A percentile compares a stretch with the other conserved stretches of the same genome.
phyloP scores from a whole-genome alignment of 92 coral and sea anemone genomes.

The Actinernus sp. region DNA sequence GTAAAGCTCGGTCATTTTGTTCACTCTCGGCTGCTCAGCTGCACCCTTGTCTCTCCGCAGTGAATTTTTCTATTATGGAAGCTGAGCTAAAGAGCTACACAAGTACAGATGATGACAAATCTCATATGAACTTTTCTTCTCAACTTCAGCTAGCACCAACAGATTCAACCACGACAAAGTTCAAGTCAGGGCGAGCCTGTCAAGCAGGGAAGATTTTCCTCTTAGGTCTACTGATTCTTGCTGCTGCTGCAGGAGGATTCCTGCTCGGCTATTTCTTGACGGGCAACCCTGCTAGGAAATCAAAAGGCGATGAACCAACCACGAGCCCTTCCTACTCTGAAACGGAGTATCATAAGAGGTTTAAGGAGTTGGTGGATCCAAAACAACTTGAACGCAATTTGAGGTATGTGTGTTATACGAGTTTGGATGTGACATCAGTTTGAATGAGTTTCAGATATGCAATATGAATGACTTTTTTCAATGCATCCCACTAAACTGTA shows the following conservation, averaged over 20 bases:
- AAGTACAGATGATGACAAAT: not conserved
- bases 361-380: not conserved
- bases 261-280: conserved; percentile 45
- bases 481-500: too few species aligned
- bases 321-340: not conserved
- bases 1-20: too few species aligned
- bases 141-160: conserved; percentile 33
- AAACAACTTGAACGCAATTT: conserved; percentile 8
- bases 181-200: too few species aligned
- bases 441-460: too few species aligned
- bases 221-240: not conserved
- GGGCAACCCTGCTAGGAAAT: not conserved
- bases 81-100: conserved; percentile 13
- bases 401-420: conserved; percentile 2
- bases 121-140: conserved; percentile 23
- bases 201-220: conserved; percentile 1
- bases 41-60: too few species aligned
- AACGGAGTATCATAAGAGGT: not conserved
- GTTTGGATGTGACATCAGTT: too few species aligned
- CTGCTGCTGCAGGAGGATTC: conserved; percentile 42
- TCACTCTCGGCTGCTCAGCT: too few species aligned
- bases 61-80: conserved; percentile 4
- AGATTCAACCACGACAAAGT: too few species aligned
- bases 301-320: not conserved
- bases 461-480: too few species aligned